phyloP scores from a whole-genome alignment of 2,797 vertebrate genomes.

The Megaceryle alcyon region DNA sequence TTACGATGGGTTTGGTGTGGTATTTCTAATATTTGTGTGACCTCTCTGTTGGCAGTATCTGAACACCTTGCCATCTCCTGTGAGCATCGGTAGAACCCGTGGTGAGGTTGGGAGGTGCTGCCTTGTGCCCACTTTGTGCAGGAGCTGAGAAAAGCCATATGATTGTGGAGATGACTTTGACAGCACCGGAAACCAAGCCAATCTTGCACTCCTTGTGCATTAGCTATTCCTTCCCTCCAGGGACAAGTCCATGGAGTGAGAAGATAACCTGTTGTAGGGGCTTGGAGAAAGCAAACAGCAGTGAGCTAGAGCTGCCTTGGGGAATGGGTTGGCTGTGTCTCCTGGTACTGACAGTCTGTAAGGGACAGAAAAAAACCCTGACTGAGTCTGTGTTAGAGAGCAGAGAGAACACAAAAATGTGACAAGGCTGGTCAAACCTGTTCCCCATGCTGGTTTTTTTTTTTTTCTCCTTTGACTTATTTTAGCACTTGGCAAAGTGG shows the following conservation, averaged over 20 bases:
- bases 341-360: neutral
- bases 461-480: neutral
- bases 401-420: neutral
- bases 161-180: neutral
- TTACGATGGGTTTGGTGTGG: fast-evolving
- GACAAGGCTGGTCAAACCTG: neutral
- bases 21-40: neutral
- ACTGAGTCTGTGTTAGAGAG: neutral
- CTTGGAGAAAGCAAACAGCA: neutral
- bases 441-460: neutral
- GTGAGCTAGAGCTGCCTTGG: neutral
- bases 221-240: neutral
- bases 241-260: neutral
- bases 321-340: neutral
- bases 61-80: neutral
- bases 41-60: neutral
- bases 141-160: neutral
- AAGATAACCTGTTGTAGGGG: neutral
- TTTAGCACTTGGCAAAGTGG: neutral
- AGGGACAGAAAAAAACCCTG: neutral
- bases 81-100: neutral
- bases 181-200: neutral
- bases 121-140: fast-evolving
- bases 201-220: neutral
- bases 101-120: neutral